These are phyloP conservation scores for Tympanoctomys barrerae DNA, from an alignment of 2,797 vertebrate species.

Conservation along the genomic window DNA sequence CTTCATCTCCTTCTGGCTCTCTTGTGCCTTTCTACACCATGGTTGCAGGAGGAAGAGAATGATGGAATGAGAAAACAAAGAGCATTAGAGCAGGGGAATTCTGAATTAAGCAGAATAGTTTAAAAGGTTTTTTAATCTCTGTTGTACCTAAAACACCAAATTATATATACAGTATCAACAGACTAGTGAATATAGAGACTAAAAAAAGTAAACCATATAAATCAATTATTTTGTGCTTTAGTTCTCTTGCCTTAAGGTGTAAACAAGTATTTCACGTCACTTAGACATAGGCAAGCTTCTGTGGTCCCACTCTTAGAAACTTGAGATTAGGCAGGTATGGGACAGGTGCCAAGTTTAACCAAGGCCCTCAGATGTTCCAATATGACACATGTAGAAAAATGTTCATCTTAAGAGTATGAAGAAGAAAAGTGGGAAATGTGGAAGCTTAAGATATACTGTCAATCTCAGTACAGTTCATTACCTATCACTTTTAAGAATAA, in stretches of 20 bases:
- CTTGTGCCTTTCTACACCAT: conserved; percentile 95
- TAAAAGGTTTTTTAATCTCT: not conserved
- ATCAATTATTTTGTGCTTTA: conserved; percentile 10
- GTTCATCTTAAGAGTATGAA: not conserved
- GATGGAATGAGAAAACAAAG: conserved; percentile 26
- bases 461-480: conserved; percentile 8
- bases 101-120: not conserved
- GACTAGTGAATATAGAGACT: not conserved
- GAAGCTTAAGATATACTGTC: not conserved
- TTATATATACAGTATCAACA: not conserved
- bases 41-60: not conserved
- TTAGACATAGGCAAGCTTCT: not conserved
- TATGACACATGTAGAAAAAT: not conserved
- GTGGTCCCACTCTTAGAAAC: not conserved
- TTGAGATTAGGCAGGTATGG: not conserved
- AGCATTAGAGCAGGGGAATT: not conserved
- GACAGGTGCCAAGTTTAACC: conserved; percentile 4
- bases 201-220: not conserved
- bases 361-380: conserved; percentile 35
- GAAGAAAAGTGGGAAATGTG: not conserved
- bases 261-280: not conserved
- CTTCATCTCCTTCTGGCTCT: conserved; percentile 99
- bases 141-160: conserved; percentile 35
- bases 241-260: not conserved
- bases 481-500: conserved; percentile 7